These are phyloP conservation scores for Apolygus lucorum DNA, from an alignment of 1,140 invertebrate species.

Conservation along the genomic window DNA sequence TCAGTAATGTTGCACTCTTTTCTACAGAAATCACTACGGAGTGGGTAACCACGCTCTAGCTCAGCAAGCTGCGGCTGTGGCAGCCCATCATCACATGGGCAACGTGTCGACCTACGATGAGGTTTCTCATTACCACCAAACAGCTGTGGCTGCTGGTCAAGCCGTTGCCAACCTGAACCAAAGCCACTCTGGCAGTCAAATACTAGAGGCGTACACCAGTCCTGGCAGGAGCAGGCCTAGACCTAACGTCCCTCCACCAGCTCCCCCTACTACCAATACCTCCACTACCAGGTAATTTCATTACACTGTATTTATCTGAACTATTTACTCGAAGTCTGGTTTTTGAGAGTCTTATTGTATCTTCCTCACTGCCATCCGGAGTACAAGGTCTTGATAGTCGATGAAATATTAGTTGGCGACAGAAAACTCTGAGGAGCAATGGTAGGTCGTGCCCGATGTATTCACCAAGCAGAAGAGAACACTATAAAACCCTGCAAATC, in stretches of 20 bases:
- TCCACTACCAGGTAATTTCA: constrained; percentile 41
- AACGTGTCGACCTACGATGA: constrained; percentile 8
- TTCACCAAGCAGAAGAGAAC: too few relatives aligned
- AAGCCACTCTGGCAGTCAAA: background rate
- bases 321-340: constrained; percentile 14
- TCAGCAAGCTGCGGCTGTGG: background rate
- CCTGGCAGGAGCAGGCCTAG: constrained; percentile 43
- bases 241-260: constrained; percentile 77
- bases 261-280: constrained; percentile 60
- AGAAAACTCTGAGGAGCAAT: too few relatives aligned
- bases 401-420: too few relatives aligned
- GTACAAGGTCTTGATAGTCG: too few relatives aligned
- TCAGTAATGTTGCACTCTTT: background rate
- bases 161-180: background rate
- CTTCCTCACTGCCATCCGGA: too few relatives aligned
- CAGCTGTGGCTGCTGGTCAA: background rate
- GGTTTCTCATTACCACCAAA: constrained; percentile 2
- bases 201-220: constrained; percentile 33
- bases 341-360: too few relatives aligned
- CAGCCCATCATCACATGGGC: constrained; percentile 7
- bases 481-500: too few relatives aligned
- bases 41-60: background rate
- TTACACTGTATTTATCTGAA: background rate
- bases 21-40: background rate
- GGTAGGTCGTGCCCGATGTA: too few relatives aligned